A percentile compares a stretch with the other conserved stretches of the same genome.
These are phyloP conservation scores for Chiloscyllium plagiosum DNA, from an alignment of 2,113 vertebrate genomes.

Conservation along the genomic window DNA sequence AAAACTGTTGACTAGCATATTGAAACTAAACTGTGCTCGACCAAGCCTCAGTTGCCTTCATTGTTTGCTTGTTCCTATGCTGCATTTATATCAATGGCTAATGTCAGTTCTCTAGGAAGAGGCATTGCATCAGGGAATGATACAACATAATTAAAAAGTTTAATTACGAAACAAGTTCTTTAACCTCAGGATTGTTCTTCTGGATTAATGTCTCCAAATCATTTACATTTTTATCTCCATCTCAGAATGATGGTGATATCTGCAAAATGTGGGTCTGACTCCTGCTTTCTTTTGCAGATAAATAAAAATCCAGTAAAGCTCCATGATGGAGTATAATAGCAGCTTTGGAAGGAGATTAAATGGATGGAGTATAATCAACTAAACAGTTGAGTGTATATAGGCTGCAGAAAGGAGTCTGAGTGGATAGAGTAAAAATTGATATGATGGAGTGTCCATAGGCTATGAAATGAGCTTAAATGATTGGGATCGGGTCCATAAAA, in stretches of 20 bases:
- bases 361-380: background rate
- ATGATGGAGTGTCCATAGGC: background rate
- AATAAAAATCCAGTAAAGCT: background rate
- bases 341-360: background rate
- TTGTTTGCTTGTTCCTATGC: background rate
- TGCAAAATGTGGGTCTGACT: background rate
- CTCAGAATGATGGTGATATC: background rate
- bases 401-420: background rate
- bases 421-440: background rate
- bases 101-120: background rate
- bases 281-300: background rate
- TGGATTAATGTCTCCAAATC: background rate
- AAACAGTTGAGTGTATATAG: background rate
- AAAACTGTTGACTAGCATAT: background rate
- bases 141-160: background rate
- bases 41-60: background rate
- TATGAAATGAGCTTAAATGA: background rate
- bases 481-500: background rate
- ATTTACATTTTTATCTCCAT: background rate
- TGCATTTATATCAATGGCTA: background rate
- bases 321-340: background rate
- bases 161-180: background rate
- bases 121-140: background rate
- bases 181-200: background rate
- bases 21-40: background rate